Base-by-base conservation (phyloP, 2,113 vertebrate species). In the Emydocephalus ijimae region DNA sequence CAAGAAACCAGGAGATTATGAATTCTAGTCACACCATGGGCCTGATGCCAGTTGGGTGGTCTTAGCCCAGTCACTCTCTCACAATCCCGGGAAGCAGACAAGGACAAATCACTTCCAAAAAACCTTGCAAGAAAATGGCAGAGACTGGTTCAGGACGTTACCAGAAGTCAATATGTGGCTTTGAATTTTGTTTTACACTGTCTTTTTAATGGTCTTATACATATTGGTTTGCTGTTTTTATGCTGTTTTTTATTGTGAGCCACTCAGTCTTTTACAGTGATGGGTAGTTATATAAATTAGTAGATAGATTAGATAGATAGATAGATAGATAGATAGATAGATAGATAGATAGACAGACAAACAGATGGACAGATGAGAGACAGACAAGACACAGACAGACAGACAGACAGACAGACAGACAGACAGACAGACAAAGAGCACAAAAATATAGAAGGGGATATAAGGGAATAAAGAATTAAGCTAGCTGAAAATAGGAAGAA, bases 361-460 rank as follows among this genome's bases (percentile, higher is more conserved):
- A 57, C 0, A 23, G 57, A 59, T 1, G 10, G 57, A 59, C 0
- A 52, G 52, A 52, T 0, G 11, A 54, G 54, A 26, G 57, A 59
- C 0, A 52, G 52, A 52, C 0, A 52, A 54, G 54, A 54, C 3
- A 55, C 3, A 26, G 24, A 61, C 0, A 11, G 59, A 64, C 0
- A 59, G 21, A 59, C 0, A 59, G 57, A 24, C 9, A 61, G 24
- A 26, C 24, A 61, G 48, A 64, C 0, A 59, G 21, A 59, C 0
- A 59, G 57, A 24, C 9, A 61, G 24, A 26, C 24, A 61, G 48
- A 50, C 18, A 56, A 6, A 56, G 20, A 18, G 0, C 21, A 59
- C 57, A 59, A 59, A 50, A 59, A 59, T 24, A 23, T 24, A 59
- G 57, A 59, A 59, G 23, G 23, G 23, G 23, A 69, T 69, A 69